These are phyloP conservation scores for Macquaria ambigua DNA, from an alignment of 2,113 vertebrate genomes.

Conservation along the genomic window DNA sequence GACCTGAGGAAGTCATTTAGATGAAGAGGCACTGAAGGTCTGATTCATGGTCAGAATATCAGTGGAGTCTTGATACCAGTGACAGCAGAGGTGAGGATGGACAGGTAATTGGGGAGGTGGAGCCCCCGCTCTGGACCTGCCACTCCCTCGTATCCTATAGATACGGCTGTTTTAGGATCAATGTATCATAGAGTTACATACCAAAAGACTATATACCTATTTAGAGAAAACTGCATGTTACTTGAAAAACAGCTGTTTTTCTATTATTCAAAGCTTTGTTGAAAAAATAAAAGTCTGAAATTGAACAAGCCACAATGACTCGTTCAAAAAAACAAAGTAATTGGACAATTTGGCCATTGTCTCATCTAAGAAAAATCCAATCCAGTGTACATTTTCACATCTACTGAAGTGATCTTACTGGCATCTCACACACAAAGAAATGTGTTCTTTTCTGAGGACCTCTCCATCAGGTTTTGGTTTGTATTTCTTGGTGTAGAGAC, in stretches of 20 bases:
- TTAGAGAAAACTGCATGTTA: background rate
- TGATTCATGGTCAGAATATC: constrained; percentile 75
- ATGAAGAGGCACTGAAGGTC: constrained; percentile 79
- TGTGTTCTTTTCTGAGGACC: background rate
- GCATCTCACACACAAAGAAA: constrained; percentile 3
- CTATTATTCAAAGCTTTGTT: background rate
- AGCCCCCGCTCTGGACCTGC: constrained; percentile 14
- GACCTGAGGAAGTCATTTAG: constrained; percentile 87
- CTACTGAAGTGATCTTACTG: background rate
- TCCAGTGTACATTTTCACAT: background rate
- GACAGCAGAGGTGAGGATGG: constrained; percentile 67
- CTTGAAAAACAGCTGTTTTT: background rate
- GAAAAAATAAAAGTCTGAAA: background rate
- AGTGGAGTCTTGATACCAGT: constrained; percentile 63
- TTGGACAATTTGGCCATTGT: background rate
- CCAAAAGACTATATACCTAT: background rate
- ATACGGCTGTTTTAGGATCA: constrained; percentile 8
- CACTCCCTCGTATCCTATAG: constrained; percentile 18
- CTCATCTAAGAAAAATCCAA: constrained; percentile 4
- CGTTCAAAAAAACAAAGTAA: background rate
- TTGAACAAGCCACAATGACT: background rate
- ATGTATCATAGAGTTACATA: background rate
- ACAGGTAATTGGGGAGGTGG: constrained; percentile 72
- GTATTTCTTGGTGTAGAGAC: constrained; percentile 46
- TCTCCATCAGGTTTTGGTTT: constrained; percentile 15